Base-by-base conservation (phyloP, 2,797 vertebrate species). In the Bryconaethiops microstoma region DNA sequence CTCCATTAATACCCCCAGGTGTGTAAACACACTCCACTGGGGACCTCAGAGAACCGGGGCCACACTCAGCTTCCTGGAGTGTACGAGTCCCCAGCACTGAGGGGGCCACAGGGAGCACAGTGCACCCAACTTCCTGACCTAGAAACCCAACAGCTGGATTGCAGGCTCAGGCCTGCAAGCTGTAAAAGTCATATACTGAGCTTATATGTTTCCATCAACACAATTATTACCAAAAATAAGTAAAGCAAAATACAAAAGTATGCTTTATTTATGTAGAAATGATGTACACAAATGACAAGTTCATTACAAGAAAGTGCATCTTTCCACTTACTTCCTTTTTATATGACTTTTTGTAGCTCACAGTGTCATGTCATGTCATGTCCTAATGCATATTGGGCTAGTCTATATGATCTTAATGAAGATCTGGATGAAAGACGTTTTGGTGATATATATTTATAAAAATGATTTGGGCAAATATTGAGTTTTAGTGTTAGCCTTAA, bases 1-100 rank as follows among this genome's bases (percentile, higher is more conserved):
- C 80, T 63, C 81, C 84, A 89, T 89, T 86, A 87, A 88, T 82
- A 86, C 29, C 74, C 72, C 88, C 64, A 91, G 89, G 84, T 88
- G 88, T 85, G 79, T 88, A 89, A 90, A 89, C 88, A 90, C 76
- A 73, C 71, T 65, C 39, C 72, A 83, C 74, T 55, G 68, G 74
- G 74, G 77, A 35, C 77, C 64, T 8, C 4, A 73, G 70, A 85
- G 76, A 67, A 65, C 76, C 23, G 67, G 73, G 57, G 10, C 79
- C 83, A 77, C 69, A 35, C 72, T 57, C 84, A 81, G 54, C 81
- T 78, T 78, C 81, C 54, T 78, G 76, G 60, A 63, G 62, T 23
- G 50, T 57, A 29, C 57, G 69, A 59, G 63, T 40, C 67, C 64
- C 16, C 42, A 67, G 52, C 25, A 60, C 42, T 64, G 21, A 70